phyloP scores from a whole-genome alignment of 2,888 invertebrate species.

The Caenorhabditis plicata region DNA sequence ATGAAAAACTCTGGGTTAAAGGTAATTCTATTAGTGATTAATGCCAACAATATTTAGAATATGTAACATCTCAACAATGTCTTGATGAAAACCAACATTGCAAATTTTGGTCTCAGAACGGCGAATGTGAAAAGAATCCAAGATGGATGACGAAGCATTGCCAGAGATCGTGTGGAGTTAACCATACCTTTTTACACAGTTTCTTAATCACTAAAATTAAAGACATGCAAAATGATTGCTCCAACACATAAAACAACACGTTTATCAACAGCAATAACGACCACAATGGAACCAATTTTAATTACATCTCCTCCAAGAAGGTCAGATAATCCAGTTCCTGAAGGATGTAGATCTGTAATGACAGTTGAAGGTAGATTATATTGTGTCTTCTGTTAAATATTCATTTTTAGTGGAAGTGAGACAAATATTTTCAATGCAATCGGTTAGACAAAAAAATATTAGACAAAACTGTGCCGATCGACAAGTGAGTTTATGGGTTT shows the following conservation, averaged over 20 bases:
- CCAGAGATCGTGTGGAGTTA: conserved; percentile 42
- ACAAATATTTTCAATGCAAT: too few species aligned
- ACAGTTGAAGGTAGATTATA: conserved; percentile 32
- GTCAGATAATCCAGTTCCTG: conserved; percentile 5
- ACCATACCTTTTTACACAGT: too few species aligned
- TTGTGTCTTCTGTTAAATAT: conserved; percentile 19
- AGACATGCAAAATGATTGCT: conserved; percentile 1
- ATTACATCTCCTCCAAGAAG: neutral
- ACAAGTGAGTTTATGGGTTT: too few species aligned
- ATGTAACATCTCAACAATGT: too few species aligned
- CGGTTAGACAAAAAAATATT: too few species aligned
- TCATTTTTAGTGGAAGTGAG: too few species aligned
- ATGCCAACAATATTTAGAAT: too few species aligned
- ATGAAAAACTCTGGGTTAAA: too few species aligned
- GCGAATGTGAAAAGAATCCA: conserved; percentile 57
- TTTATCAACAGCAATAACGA: neutral
- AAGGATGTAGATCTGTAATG: conserved; percentile 38
- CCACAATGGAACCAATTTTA: neutral
- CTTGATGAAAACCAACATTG: conserved; percentile 49
- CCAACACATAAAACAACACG: neutral
- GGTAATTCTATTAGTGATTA: too few species aligned
- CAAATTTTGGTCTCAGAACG: conserved; percentile 47
- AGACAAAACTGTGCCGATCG: too few species aligned
- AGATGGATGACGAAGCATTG: conserved; percentile 57
- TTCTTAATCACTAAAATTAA: too few species aligned